phyloP scores from a whole-genome alignment of 1,140 invertebrate genomes.

The Euura lappo region DNA sequence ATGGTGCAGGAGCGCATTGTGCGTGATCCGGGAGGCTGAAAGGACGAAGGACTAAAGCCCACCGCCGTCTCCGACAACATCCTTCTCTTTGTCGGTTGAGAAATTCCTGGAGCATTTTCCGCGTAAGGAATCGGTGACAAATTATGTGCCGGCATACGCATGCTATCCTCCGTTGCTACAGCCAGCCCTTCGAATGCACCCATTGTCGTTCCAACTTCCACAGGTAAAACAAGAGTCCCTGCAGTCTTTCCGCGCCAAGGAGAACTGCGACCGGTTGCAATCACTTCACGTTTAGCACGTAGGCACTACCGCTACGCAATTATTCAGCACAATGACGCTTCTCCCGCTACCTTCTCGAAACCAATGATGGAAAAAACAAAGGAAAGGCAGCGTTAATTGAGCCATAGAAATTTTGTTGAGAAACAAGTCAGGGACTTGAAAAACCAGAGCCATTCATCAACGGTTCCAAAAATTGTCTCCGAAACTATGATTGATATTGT shows the following conservation, averaged over 20 bases:
- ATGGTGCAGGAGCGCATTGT: not conserved
- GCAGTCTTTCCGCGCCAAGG: not conserved
- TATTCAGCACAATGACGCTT: too few species aligned
- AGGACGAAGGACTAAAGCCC: conserved; percentile 1
- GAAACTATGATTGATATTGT: too few species aligned
- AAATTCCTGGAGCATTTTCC: conserved; percentile 7
- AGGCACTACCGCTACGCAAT: too few species aligned
- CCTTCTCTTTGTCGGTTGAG: not conserved
- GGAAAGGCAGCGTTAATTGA: too few species aligned
- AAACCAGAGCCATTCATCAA: too few species aligned
- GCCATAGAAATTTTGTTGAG: too few species aligned
- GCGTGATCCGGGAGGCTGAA: conserved; percentile 2
- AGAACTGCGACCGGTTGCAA: not conserved
- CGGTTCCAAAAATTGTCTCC: too few species aligned
- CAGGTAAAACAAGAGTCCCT: not conserved
- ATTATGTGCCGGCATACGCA: conserved; percentile 1
- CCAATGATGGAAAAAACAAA: too few species aligned
- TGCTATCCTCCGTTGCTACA: not conserved
- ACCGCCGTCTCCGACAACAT: conserved; percentile 3
- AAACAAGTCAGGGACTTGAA: too few species aligned
- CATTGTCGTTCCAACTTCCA: conserved; percentile 1
- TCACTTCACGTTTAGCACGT: too few species aligned
- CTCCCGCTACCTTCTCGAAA: too few species aligned
- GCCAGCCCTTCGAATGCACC: not conserved
- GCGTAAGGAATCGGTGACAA: conserved; percentile 4